These are phyloP conservation scores for Caenorhabditis panamensis DNA, from an alignment of 2,888 invertebrate species.

Conservation along the genomic window DNA sequence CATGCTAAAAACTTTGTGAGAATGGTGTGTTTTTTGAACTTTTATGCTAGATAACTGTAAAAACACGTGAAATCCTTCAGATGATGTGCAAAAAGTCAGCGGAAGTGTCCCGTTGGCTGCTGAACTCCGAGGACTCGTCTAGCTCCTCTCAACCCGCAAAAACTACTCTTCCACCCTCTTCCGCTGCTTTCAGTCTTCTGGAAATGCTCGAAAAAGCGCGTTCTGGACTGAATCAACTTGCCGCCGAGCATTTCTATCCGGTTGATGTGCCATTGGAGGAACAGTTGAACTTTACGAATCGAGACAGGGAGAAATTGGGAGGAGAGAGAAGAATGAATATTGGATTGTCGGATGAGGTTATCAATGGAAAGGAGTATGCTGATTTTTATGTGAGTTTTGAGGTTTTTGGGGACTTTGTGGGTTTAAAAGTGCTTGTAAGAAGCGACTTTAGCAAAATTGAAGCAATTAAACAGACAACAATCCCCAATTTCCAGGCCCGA, in stretches of 20 bases:
- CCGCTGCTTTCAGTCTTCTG: slow-evolving; percentile 10
- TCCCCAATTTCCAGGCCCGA: slow-evolving; percentile 32
- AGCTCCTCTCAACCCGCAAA: slow-evolving; percentile 24
- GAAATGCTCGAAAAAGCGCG: slow-evolving; percentile 44
- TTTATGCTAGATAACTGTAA: not conserved
- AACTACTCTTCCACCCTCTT: slow-evolving; percentile 42
- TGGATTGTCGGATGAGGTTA: slow-evolving; percentile 24
- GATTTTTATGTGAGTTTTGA: slow-evolving; percentile 33
- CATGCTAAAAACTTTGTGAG: slow-evolving; percentile 20
- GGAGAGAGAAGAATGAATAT: slow-evolving; percentile 40
- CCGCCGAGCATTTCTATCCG: slow-evolving; percentile 51
- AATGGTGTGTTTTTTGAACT: slow-evolving; percentile 5
- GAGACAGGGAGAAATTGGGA: slow-evolving; percentile 20
- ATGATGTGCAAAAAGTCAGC: slow-evolving; percentile 24
- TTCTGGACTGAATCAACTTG: slow-evolving; percentile 34
- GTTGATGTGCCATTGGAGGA: slow-evolving; percentile 36
- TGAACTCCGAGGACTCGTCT: not conserved
- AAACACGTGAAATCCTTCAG: not conserved
- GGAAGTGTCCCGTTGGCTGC: slow-evolving; percentile 27
- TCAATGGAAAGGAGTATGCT: slow-evolving; percentile 13
- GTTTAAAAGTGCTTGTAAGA: too few species aligned
- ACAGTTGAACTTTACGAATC: slow-evolving; percentile 22
- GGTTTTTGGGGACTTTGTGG: too few species aligned
- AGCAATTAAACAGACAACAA: too few species aligned
- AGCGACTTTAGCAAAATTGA: too few species aligned